Conservation (phyloP, 1,140 invertebrate species). For the Ylistrum balloti region DNA sequence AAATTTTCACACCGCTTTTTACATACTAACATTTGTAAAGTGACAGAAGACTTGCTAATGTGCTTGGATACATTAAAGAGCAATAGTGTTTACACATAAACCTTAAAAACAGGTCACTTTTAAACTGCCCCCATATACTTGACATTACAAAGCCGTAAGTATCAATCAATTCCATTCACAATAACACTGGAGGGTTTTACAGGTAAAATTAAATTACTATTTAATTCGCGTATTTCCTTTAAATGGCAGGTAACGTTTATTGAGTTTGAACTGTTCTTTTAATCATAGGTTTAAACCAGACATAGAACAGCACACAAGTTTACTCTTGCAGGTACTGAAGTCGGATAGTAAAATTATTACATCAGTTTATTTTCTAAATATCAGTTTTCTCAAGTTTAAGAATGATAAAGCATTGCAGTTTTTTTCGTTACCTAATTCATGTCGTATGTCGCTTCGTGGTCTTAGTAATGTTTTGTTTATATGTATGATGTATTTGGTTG, state of each 20-base stretch:
- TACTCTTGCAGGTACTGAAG: too few relatives aligned
- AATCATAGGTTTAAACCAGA: too few relatives aligned
- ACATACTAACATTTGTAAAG: background rate
- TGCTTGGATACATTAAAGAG: background rate
- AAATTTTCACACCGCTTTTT: background rate
- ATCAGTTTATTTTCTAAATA: too few relatives aligned
- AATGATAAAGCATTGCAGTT: too few relatives aligned
- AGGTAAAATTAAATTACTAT: background rate
- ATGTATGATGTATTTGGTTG: too few relatives aligned
- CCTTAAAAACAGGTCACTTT: background rate
- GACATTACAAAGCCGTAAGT: background rate
- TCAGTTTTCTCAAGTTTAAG: too few relatives aligned
- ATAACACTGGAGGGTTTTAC: background rate
- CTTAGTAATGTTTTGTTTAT: too few relatives aligned
- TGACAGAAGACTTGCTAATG: background rate
- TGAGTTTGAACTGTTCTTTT: too few relatives aligned
- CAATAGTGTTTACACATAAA: background rate
- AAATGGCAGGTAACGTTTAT: background rate
- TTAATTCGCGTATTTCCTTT: background rate
- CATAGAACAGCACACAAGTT: too few relatives aligned
- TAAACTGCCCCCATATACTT: background rate
- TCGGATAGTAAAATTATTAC: too few relatives aligned
- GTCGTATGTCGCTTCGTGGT: too few relatives aligned
- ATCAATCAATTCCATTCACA: background rate
- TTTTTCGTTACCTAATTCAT: too few relatives aligned